Evolutionary conservation across 2,888 invertebrate genomes (phyloP), one percentile per base, ranked within the genome.

Genomic region (Cinara cedri): DNA sequence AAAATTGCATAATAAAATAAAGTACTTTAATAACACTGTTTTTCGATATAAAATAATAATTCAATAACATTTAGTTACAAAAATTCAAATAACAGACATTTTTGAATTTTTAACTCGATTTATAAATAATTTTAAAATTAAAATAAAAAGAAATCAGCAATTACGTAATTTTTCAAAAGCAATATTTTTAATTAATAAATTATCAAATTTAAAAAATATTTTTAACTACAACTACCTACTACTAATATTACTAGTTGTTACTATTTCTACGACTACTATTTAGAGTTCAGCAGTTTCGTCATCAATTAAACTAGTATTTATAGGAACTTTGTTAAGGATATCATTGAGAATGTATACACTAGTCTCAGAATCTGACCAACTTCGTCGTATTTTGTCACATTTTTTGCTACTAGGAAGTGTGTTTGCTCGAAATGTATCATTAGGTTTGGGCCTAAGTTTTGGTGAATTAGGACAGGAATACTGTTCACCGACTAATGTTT

Each of bases 401-500:
- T 68, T 78, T 78, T 78, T 78, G 9, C 62, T 78, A 34, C 34
- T 68, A n/a, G 78, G 78, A 21, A 78, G 68, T n/a, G 78, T 78
- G 46, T 78, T 78, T 60, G 78, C 68, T 62, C 78, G 66, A 19
- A 70, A 78, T 1, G 49, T n/a, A 0, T 55, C 66, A 19, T 8
- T 13, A 13, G 21, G 8, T 26, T 68, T 70, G 16, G 51, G 42
- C 11, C 60, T 62, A 51, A 70, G 49, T 70, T 78, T 70, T 24
- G 78, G 78, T 10, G 78, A 78, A 78, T 13, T 78, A 16, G 78
- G 70, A 42, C 78, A 78, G 1, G 78, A 78, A n/a, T 78, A 70
- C 6, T 78, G 78, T 49, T 78, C 78, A 1, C 78, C 78, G n/a
- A 78, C 78, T 62, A 78, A 51, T n/a, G 78, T 78, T 70, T 78